Conservation (phyloP, 2,797 vertebrate species). For the Meriones psammophilus region DNA sequence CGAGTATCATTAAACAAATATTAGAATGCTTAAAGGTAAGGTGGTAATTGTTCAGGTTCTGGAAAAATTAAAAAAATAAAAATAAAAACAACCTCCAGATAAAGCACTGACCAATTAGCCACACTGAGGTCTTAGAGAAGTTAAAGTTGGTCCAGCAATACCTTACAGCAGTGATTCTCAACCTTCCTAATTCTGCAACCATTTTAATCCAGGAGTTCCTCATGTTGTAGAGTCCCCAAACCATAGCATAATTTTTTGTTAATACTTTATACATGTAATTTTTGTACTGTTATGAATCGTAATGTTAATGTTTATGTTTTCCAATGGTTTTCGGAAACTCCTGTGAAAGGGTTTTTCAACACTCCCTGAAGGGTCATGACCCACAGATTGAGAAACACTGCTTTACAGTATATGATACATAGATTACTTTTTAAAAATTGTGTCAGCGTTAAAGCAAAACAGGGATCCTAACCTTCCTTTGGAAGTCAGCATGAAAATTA, state of each 20-base stretch:
- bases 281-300: background rate
- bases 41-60: background rate
- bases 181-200: too few relatives aligned
- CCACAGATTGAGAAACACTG: background rate
- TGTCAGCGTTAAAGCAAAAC: constrained; percentile 71
- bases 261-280: background rate
- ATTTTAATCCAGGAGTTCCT: background rate
- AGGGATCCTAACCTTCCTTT: constrained; percentile 40
- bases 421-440: constrained; percentile 53
- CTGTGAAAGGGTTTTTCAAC: background rate
- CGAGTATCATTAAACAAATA: background rate
- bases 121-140: background rate
- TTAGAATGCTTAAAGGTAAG: constrained; percentile 1
- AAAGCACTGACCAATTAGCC: background rate
- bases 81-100: background rate
- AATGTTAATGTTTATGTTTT: background rate
- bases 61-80: background rate
- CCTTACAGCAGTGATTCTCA: background rate
- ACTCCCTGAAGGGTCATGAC: background rate
- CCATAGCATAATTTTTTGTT: background rate
- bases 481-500: constrained; percentile 69
- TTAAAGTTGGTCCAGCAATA: background rate
- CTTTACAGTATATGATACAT: background rate
- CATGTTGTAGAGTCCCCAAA: background rate
- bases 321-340: too few relatives aligned